phyloP scores from a whole-genome alignment of 2,797 vertebrate genomes.

The Tamandua tetradactyla region DNA sequence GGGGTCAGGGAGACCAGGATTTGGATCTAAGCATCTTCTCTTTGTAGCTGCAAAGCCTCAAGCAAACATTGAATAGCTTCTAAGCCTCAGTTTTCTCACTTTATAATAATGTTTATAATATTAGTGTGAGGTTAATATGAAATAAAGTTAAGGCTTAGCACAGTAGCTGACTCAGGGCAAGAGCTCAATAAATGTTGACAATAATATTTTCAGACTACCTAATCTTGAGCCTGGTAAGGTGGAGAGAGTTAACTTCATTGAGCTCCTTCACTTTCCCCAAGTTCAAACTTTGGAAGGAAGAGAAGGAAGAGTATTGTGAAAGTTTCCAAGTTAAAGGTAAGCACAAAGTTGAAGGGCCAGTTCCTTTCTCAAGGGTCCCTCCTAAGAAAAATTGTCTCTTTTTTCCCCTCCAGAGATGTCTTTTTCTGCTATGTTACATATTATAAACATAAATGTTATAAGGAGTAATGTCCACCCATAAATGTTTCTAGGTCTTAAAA shows the following conservation, averaged over 20 bases:
- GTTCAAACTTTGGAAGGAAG: neutral
- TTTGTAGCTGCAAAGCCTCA: neutral
- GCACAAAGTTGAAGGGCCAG: rapidly evolving
- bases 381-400: neutral
- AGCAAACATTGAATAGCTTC: neutral
- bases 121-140: slow-evolving; percentile 6
- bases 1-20: neutral
- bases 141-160: neutral
- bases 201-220: neutral
- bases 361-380: neutral
- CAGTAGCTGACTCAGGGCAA: neutral
- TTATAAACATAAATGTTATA: neutral
- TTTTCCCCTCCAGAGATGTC: neutral
- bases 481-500: neutral
- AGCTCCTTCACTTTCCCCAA: neutral
- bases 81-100: neutral
- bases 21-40: neutral
- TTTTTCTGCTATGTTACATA: neutral
- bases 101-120: neutral
- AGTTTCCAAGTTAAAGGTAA: neutral
- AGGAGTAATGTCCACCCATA: neutral
- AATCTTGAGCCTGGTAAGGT: neutral
- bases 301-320: neutral
- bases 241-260: neutral
- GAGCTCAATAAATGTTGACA: neutral